phyloP scores from a whole-genome alignment of 2,113 vertebrate genomes.

The Apteryx owenii region DNA sequence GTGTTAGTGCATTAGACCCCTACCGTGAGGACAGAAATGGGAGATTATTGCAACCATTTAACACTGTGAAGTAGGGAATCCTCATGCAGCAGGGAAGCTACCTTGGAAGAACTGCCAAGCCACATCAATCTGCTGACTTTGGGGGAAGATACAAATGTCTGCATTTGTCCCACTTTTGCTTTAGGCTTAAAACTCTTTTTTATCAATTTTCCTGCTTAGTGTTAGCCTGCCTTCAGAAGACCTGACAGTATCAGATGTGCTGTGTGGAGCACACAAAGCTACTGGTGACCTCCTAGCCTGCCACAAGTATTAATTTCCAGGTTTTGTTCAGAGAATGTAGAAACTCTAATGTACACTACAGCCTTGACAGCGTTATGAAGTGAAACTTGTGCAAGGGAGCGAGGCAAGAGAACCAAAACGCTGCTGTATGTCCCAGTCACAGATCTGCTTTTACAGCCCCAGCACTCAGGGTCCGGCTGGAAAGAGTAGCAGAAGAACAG shows the following conservation, averaged over 20 bases:
- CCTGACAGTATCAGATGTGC: not conserved
- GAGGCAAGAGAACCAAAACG: too few species aligned
- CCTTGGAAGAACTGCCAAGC: not conserved
- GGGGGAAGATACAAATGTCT: not conserved
- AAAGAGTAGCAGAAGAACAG: not conserved
- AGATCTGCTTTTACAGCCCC: not conserved
- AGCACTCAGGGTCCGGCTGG: not conserved
- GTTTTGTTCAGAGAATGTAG: not conserved
- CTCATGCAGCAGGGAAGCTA: not conserved
- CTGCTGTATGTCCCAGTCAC: not conserved
- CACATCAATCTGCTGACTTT: not conserved
- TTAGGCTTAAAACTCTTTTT: not conserved
- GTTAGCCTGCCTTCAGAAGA: not conserved
- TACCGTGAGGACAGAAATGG: not conserved
- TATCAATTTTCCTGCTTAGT: not conserved
- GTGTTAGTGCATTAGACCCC: conserved; percentile 12
- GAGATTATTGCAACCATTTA: conserved; percentile 33
- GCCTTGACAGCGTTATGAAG: not conserved
- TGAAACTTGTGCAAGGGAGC: not conserved
- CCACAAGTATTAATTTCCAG: not conserved
- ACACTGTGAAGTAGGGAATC: conserved; percentile 12
- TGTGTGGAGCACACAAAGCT: not conserved
- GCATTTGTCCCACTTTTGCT: not conserved
- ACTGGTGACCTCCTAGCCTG: not conserved
- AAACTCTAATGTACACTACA: rapidly evolving